phyloP scores from a whole-genome alignment of 1,140 invertebrate species.

The Dinothrombium tinctorium region DNA sequence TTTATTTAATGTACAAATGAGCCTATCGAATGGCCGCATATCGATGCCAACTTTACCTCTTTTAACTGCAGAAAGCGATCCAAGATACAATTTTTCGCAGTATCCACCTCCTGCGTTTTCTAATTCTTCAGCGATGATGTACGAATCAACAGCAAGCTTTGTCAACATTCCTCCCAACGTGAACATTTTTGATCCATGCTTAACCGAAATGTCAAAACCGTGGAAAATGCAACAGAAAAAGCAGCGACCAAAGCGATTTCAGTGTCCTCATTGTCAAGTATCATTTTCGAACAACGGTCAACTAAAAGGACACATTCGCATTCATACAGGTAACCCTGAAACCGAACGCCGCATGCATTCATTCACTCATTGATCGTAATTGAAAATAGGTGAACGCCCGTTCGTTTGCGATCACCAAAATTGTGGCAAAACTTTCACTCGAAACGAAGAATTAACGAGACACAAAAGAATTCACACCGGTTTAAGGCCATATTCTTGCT shows the following conservation, averaged over 20 bases:
- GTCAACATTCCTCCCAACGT: no score
- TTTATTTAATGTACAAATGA: no score
- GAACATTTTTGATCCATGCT: background rate
- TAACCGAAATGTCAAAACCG: background rate
- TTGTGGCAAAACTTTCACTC: slow-evolving; percentile 62
- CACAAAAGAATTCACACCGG: slow-evolving; percentile 88
- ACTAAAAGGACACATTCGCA: slow-evolving; percentile 63
- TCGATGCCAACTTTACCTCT: no score
- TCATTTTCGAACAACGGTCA: slow-evolving; percentile 82
- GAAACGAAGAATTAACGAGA: slow-evolving; percentile 69
- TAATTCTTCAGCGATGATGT: no score
- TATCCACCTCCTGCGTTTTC: no score
- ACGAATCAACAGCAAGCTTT: no score
- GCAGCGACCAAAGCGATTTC: slow-evolving; percentile 61
- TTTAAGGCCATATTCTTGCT: slow-evolving; percentile 76
- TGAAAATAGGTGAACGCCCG: slow-evolving; percentile 26
- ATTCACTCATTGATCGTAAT: background rate
- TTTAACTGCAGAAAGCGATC: no score
- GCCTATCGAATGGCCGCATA: no score
- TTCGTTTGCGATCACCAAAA: slow-evolving; percentile 46
- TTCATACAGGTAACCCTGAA: slow-evolving; percentile 48
- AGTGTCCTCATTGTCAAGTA: slow-evolving; percentile 60
- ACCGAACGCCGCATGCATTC: background rate
- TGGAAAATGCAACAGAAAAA: slow-evolving; percentile 27
- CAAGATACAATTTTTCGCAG: no score